Evolutionary conservation across 2,797 vertebrate genomes (phyloP).

Genomic region (Urophycis tenuis): DNA sequence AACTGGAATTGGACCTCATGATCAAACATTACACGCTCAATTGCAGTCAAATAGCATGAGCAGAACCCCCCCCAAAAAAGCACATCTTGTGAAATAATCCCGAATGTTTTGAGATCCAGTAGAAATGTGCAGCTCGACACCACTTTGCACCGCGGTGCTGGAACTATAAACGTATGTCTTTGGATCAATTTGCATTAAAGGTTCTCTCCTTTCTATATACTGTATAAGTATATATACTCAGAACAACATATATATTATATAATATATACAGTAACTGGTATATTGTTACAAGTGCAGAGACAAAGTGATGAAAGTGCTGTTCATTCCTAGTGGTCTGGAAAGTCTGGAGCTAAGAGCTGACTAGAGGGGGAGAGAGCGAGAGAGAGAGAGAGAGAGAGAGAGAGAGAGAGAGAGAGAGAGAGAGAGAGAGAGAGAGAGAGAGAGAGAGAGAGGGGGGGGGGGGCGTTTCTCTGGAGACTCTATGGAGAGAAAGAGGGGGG

Average conservation of each 20-base stretch:
- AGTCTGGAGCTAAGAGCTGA: constrained; percentile 30
- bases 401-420: too few relatives aligned
- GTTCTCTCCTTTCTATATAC: neutral
- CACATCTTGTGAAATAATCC: neutral
- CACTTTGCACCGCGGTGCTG: constrained; percentile 37
- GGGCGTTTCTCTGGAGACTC: constrained; percentile 2
- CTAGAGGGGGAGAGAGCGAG: constrained; percentile 25
- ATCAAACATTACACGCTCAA: neutral
- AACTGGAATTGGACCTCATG: neutral
- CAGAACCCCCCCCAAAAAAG: neutral
- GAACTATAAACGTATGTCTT: neutral
- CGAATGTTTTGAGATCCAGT: constrained; percentile 5
- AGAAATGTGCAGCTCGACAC: constrained; percentile 42
- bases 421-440: too few relatives aligned
- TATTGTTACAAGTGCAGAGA: constrained; percentile 13
- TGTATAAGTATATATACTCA: neutral
- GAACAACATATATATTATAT: too few relatives aligned
- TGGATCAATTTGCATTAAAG: constrained; percentile 6
- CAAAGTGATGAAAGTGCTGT: constrained; percentile 56
- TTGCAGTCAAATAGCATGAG: constrained; percentile 4
- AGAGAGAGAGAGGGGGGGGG: constrained; percentile 10
- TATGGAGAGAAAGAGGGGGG: neutral
- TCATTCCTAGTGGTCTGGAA: constrained; percentile 37
- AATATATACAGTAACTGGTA: neutral
- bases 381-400: neutral